These are phyloP conservation scores for Tokudaia tokunoshimensis DNA, from an alignment of 2,797 vertebrate genomes.

Conservation along the genomic window DNA sequence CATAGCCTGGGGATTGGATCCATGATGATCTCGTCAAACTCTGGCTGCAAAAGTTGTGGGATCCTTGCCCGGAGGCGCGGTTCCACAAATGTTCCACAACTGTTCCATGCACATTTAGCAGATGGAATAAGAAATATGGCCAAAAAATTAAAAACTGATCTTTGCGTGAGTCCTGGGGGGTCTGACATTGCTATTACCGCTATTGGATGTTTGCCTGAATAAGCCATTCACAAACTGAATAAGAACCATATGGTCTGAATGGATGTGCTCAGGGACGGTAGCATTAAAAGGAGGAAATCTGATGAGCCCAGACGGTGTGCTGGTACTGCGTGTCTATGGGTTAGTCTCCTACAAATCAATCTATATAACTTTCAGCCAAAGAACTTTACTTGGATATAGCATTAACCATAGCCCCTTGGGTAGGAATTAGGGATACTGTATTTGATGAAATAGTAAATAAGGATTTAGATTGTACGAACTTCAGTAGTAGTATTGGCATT, in stretches of 20 bases:
- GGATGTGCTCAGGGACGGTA: slow-evolving; percentile 84
- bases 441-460: slow-evolving; percentile 74
- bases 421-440: slow-evolving; percentile 49
- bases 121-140: slow-evolving; percentile 86
- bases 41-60: slow-evolving; percentile 84
- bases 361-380: slow-evolving; percentile 57
- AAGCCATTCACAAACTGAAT: slow-evolving; percentile 84
- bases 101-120: slow-evolving; percentile 85
- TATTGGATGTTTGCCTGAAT: slow-evolving; percentile 85
- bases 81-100: slow-evolving; percentile 85
- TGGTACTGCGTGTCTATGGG: slow-evolving; percentile 73
- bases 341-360: slow-evolving; percentile 77
- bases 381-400: slow-evolving; percentile 55
- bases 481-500: slow-evolving; percentile 65
- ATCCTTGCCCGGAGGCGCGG: slow-evolving; percentile 78
- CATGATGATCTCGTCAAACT: slow-evolving; percentile 82
- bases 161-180: slow-evolving; percentile 86
- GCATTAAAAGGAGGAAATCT: slow-evolving; percentile 82
- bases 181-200: slow-evolving; percentile 84
- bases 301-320: slow-evolving; percentile 73
- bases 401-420: slow-evolving; percentile 68
- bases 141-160: slow-evolving; percentile 87
- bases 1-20: slow-evolving; percentile 77
- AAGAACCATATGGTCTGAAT: slow-evolving; percentile 85
- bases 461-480: slow-evolving; percentile 66